Evolutionary conservation across 2,888 invertebrate species (phyloP).

Genomic region (Dasypogon diadema): DNA sequence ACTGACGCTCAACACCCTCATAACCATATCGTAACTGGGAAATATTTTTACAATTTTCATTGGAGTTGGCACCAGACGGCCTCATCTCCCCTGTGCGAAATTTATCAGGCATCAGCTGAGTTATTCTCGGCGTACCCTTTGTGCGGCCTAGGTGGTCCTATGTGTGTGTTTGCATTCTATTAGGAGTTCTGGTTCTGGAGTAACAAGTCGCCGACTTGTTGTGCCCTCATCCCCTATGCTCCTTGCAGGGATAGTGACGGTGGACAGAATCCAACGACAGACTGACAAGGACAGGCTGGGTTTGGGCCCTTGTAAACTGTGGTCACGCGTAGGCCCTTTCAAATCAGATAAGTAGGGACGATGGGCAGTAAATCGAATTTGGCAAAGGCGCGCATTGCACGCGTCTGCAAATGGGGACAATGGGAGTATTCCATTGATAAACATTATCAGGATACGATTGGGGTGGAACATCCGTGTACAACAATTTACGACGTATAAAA

Average conservation of each 20-base stretch:
- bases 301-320: slow-evolving; percentile 38
- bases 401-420: slow-evolving; percentile 33
- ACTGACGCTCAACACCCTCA: slow-evolving; percentile 35
- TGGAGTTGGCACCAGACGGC: not conserved
- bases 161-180: not conserved
- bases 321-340: slow-evolving; percentile 42
- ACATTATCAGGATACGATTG: slow-evolving; percentile 32
- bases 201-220: slow-evolving; percentile 49
- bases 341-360: slow-evolving; percentile 31
- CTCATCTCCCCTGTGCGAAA: slow-evolving; percentile 16
- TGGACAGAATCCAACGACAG: not conserved
- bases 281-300: slow-evolving; percentile 10
- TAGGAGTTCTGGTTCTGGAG: slow-evolving; percentile 7
- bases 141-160: not conserved
- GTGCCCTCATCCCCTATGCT: slow-evolving; percentile 3
- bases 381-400: slow-evolving; percentile 20
- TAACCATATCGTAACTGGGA: slow-evolving; percentile 40
- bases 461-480: slow-evolving; percentile 21
- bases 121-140: not conserved
- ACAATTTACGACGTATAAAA: slow-evolving; percentile 40
- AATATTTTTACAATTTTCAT: slow-evolving; percentile 49
- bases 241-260: not conserved
- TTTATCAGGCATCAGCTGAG: slow-evolving; percentile 24
- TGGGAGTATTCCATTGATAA: slow-evolving; percentile 41
- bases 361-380: slow-evolving; percentile 49